A percentile compares a stretch with the other conserved stretches of the same genome.
phyloP scores from a whole-genome alignment of 1,140 invertebrate species.

The Druon quercuslanigerum region DNA sequence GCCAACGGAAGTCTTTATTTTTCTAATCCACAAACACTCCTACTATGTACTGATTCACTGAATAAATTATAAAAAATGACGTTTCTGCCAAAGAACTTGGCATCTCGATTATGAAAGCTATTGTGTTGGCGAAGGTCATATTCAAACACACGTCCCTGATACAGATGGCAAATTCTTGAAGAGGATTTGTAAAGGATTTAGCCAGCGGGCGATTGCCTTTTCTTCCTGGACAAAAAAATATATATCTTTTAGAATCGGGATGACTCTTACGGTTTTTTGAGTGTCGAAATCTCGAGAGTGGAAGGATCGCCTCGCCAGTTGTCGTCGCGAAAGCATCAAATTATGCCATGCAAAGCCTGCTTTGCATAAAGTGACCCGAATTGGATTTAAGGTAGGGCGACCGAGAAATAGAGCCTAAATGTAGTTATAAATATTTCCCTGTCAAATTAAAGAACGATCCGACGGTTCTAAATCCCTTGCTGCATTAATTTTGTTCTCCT shows the following conservation, averaged over 20 bases:
- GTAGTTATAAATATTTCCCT: slow-evolving; percentile 46
- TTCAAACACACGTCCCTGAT: slow-evolving; percentile 3
- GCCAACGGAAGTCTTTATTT: background rate
- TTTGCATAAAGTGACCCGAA: slow-evolving; percentile 59
- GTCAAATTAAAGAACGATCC: slow-evolving; percentile 45
- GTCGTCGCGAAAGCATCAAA: slow-evolving; percentile 48
- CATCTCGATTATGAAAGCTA: background rate
- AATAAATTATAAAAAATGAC: background rate
- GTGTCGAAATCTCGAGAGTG: slow-evolving; percentile 49
- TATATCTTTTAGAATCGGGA: background rate
- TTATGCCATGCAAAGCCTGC: slow-evolving; percentile 51
- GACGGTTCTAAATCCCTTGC: background rate
- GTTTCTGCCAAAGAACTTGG: background rate
- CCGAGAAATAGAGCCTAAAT: slow-evolving; percentile 14
- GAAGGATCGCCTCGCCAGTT: slow-evolving; percentile 41
- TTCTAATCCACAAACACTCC: background rate
- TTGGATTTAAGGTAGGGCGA: slow-evolving; percentile 47
- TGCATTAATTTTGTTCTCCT: background rate
- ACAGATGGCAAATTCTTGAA: slow-evolving; percentile 25
- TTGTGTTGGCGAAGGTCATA: slow-evolving; percentile 11
- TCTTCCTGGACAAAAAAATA: slow-evolving; percentile 20
- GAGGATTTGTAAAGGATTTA: background rate
- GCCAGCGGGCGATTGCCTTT: background rate
- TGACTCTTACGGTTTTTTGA: slow-evolving; percentile 27
- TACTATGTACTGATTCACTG: background rate